Percentiles rank a stretch among this genome's conserved stretches.
Evolutionary conservation across 53 echinoderm and acorn worm species (phyloP).

Genomic region (Paracentrotus lividus): DNA sequence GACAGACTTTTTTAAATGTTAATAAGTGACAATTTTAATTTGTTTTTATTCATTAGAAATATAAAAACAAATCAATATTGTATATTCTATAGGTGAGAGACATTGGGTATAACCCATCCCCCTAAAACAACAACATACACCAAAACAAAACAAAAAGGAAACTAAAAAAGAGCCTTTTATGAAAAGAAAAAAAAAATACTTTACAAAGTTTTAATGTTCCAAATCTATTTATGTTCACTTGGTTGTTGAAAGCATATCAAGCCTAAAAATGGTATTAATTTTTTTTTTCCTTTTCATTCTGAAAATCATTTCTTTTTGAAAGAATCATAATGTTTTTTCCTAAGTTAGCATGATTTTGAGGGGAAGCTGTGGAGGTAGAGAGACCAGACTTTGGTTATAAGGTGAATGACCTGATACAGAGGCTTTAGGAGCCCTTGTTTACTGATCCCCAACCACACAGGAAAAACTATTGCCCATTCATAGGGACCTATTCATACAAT

Average conservation of each 20-base stretch:
- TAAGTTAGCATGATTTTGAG: background rate
- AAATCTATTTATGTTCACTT: too few species aligned
- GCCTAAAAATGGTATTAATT: too few species aligned
- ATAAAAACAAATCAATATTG: background rate
- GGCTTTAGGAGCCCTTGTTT: constrained; percentile 16
- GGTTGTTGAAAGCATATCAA: too few species aligned
- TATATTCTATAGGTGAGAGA: background rate
- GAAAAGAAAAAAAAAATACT: too few species aligned
- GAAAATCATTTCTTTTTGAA: background rate
- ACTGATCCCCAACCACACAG: constrained; percentile 46
- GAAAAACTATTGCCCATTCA: constrained; percentile 59
- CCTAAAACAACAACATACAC: background rate
- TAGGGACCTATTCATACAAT: background rate
- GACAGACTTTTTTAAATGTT: background rate
- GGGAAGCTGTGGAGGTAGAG: background rate
- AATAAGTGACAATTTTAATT: background rate
- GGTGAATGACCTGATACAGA: constrained; percentile 13
- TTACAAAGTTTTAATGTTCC: too few species aligned
- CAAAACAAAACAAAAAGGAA: background rate
- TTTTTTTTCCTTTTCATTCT: background rate
- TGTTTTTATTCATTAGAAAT: background rate
- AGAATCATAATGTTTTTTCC: too few species aligned
- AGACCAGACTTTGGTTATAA: background rate
- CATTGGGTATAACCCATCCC: background rate
- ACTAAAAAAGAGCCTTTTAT: background rate